Percentiles rank a stretch among this genome's conserved stretches.
These are phyloP conservation scores for Prolemur simus DNA, from an alignment of 2,113 vertebrate genomes.

Conservation along the genomic window DNA sequence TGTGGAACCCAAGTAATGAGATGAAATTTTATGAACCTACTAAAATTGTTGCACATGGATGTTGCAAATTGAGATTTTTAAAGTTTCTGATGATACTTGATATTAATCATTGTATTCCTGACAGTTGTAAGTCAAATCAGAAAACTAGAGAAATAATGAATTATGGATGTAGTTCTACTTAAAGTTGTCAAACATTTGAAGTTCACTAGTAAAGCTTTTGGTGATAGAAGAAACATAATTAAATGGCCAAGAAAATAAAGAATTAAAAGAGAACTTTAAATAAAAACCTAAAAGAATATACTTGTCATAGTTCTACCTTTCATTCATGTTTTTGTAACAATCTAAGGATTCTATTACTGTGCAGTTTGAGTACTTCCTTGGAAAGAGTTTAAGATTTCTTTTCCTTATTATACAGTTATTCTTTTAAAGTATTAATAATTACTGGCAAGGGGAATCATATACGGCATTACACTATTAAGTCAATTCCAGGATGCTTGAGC, in stretches of 20 bases:
- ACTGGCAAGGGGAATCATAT: neutral
- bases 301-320: neutral
- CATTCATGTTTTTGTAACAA: neutral
- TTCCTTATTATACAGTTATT: neutral
- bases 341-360: neutral
- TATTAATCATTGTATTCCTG: neutral
- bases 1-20: neutral
- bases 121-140: neutral
- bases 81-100: neutral
- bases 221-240: neutral
- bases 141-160: neutral
- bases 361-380: neutral
- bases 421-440: neutral
- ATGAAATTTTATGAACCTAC: neutral
- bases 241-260: slow-evolving; percentile 2
- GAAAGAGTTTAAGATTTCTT: neutral
- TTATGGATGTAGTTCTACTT: neutral
- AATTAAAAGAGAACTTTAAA: slow-evolving; percentile 4
- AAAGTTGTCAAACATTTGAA: neutral
- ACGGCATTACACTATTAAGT: neutral
- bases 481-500: neutral
- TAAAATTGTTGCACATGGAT: neutral
- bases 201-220: neutral
- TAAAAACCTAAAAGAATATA: neutral
- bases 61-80: neutral